Conservation (phyloP, 2,113 vertebrate species). For the Silurus meridionalis region DNA sequence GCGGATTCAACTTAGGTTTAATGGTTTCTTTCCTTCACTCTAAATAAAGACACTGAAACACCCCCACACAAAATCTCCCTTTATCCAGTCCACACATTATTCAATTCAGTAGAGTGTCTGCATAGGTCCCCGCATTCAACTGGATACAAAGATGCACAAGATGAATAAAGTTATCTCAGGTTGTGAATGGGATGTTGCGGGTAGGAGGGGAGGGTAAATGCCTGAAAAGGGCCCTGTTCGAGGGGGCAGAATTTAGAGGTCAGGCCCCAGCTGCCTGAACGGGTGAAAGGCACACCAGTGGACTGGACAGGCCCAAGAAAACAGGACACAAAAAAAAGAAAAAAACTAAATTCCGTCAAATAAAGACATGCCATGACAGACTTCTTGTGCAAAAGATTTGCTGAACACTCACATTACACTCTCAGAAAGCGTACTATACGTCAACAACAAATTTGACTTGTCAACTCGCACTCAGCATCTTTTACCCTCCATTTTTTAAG, state of each 20-base stretch:
- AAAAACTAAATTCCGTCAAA: slow-evolving; percentile 74
- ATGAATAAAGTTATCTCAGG: slow-evolving; percentile 99
- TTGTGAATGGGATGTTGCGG: slow-evolving; percentile 93
- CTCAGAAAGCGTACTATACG: slow-evolving; percentile 66
- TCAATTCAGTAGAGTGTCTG: slow-evolving; percentile 84
- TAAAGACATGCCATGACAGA: slow-evolving; percentile 76
- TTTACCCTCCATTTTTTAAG: slow-evolving; percentile 46
- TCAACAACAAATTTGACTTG: slow-evolving; percentile 59
- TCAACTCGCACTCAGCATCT: slow-evolving; percentile 46
- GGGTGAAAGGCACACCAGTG: slow-evolving; percentile 90
- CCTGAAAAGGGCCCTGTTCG: slow-evolving; percentile 88
- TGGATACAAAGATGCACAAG: slow-evolving; percentile 97
- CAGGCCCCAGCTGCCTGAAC: slow-evolving; percentile 93
- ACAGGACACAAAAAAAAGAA: slow-evolving; percentile 76
- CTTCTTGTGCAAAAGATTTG: slow-evolving; percentile 64
- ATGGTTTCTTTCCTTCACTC: slow-evolving; percentile 56
- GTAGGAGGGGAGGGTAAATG: slow-evolving; percentile 89
- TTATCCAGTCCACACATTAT: slow-evolving; percentile 67
- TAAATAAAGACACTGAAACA: slow-evolving; percentile 85
- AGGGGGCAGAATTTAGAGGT: slow-evolving; percentile 88
- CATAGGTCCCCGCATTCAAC: slow-evolving; percentile 91
- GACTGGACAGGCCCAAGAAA: slow-evolving; percentile 87
- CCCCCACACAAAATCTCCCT: slow-evolving; percentile 52
- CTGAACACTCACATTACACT: slow-evolving; percentile 67
- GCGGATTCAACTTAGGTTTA: slow-evolving; percentile 25